phyloP scores from a whole-genome alignment of 2,888 invertebrate species.

The Lypha dubia region DNA sequence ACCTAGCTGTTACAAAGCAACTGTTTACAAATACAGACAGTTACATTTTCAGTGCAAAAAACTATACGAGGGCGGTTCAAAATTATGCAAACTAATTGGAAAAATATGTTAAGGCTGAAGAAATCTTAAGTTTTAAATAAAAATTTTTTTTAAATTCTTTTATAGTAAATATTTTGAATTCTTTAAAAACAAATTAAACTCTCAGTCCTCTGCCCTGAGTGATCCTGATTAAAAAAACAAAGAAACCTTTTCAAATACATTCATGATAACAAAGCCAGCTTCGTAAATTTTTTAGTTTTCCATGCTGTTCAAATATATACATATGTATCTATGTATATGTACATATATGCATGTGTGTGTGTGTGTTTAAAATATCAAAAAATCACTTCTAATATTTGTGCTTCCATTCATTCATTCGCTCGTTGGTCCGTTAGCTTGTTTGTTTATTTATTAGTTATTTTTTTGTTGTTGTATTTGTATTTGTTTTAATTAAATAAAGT shows the following conservation, averaged over 20 bases:
- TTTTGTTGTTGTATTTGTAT: conserved; percentile 50
- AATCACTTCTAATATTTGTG: conserved; percentile 63
- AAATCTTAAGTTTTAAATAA: not conserved
- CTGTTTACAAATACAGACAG: conserved; percentile 18
- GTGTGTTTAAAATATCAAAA: not conserved
- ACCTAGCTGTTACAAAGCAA: conserved; percentile 49
- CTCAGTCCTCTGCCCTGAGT: no score
- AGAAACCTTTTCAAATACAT: no score
- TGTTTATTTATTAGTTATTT: conserved; percentile 17
- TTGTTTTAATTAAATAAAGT: conserved; percentile 72
- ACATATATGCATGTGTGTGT: not conserved
- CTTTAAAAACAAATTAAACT: no score
- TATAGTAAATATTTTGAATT: not conserved
- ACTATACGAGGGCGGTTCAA: not conserved
- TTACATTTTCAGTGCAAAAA: conserved; percentile 4
- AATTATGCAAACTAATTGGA: not conserved
- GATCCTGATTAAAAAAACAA: no score
- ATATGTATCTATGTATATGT: not conserved
- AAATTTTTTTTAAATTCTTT: no score
- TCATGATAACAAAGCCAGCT: no score
- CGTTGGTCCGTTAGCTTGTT: conserved; percentile 9
- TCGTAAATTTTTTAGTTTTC: not conserved
- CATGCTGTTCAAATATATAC: not conserved
- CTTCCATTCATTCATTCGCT: conserved; percentile 38
- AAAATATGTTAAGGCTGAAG: not conserved